Base-by-base conservation (phyloP, 2,113 vertebrate species). In the Laticauda laticaudata region DNA sequence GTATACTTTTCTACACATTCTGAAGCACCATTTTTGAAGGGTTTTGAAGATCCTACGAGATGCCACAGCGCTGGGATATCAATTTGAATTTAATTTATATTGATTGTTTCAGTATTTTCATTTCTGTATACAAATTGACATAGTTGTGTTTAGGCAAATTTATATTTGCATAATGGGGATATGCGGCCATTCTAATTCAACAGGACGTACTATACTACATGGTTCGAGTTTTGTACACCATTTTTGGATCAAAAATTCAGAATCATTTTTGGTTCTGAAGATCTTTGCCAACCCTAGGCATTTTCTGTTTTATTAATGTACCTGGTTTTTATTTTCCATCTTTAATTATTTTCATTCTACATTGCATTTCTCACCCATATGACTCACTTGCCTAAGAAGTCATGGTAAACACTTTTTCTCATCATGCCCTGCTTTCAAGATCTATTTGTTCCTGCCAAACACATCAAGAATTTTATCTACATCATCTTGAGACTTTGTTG, bases 381-480 rank as follows among this genome's bases (percentile, higher is more conserved):
- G 86, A 92, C 15, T 92, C 86, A 92, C 29, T 29, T 64, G 21
- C n/a, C 6, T 45, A 64, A 43, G 91, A 88, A 43, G 91, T 48
- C 45, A 51, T 39, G 29, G 87, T 87, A 61, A 87, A 53, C 57
- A 48, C 54, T 75, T 61, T 75, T 75, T 69, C 48, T 69, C 59
- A 88, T 69, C 69, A 88, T 55, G 29, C 61, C 43, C 48, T 15
- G 20, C 29, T 61, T 92, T 15, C 2, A 88, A 88, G 87, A 92
- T 75, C 48, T 88, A 39, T 88, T 51, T 3, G 12, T 24, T 88
- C 51, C 51, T 81, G 61, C 48, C 48, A 29, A 75, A 15, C 24
- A 88, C 88, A 69, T 92, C 51, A 92, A 29, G 51, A 45, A 88
- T 89, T 7, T 88, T 88, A 92, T 88, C 86, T 75, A 75, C n/a